Evolutionary conservation across 2,888 invertebrate species (phyloP), one percentile per base, ranked within the genome.

Genomic region (Eilema griseolum): DNA sequence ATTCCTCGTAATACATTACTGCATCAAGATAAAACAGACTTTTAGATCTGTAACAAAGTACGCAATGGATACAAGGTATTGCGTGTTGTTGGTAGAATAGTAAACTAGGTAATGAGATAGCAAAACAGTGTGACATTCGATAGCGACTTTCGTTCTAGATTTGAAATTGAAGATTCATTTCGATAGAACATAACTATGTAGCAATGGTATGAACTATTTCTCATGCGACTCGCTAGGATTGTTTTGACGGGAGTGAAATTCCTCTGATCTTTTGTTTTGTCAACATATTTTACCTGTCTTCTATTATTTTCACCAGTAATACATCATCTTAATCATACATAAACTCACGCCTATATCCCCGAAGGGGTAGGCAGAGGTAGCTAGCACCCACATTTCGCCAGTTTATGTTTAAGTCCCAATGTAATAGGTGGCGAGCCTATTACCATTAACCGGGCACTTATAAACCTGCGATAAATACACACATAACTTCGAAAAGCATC

Each of bases 91-190:
- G 66, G 33, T 57, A 59, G 12, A 24, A 28, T 37, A n/a, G 52
- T 10, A 23, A 46, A 57, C 63, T 41, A 66, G 60, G 72, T 73
- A 66, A 0, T 41, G 70, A 60, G 31, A 62, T 57, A 61, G 75
- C 81, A 86, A 86, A 86, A 86, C 85, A 86, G 83, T 87, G 85
- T 84, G 86, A 87, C 72, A 85, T 71, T 72, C 75, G 74, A 81
- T 81, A 61, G 63, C 41, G 26, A 78, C 84, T 86, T 86, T 86
- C 86, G 88, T 86, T 85, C 88, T 71, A 88, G 78, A 87, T 89
- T 88, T 84, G 78, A 86, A 88, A 88, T 86, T 84, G 82, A 85
- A 87, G 86, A 87, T 87, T 86, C 74, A 68, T 72, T 73, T 70
- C 74, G 85, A 88, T 87, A 85, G 79, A 80, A 74, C 28, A 72